Conservation (phyloP, 2,888 invertebrate species). For the Drosophila mercatorum region DNA sequence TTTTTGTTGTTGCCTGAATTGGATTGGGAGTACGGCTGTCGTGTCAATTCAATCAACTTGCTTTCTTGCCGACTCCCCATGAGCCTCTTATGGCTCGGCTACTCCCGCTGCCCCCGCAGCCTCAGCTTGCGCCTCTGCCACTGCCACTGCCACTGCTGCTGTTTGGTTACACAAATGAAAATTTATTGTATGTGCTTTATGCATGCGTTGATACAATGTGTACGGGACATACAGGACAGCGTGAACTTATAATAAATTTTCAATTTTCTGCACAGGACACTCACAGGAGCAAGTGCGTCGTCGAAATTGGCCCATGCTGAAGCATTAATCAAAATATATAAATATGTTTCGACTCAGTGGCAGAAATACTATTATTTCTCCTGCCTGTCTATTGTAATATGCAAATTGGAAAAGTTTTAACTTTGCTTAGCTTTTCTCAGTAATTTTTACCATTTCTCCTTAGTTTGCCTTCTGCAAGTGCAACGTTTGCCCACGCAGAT, state of each 20-base stretch:
- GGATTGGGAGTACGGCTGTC: slow-evolving; percentile 43
- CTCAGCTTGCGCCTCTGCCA: slow-evolving; percentile 31
- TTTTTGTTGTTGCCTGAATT: slow-evolving; percentile 27
- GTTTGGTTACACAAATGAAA: slow-evolving; percentile 76
- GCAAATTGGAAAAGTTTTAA: slow-evolving; percentile 52
- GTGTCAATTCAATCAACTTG: slow-evolving; percentile 75
- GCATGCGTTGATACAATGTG: slow-evolving; percentile 66
- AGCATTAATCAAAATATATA: slow-evolving; percentile 21
- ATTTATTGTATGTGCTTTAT: slow-evolving; percentile 75
- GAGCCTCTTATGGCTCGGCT: slow-evolving; percentile 37
- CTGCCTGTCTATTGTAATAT: slow-evolving; percentile 30
- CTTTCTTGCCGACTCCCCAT: slow-evolving; percentile 39
- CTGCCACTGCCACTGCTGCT: slow-evolving; percentile 18
- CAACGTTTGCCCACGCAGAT: slow-evolving; percentile 9
- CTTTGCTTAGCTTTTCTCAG: background rate
- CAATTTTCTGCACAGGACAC: slow-evolving; percentile 64
- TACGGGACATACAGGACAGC: slow-evolving; percentile 18
- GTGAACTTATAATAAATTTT: slow-evolving; percentile 64
- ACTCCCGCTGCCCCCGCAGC: slow-evolving; percentile 23
- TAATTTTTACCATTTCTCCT: background rate
- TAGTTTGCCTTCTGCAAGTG: slow-evolving; percentile 12
- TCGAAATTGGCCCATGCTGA: slow-evolving; percentile 28
- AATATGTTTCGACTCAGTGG: slow-evolving; percentile 1
- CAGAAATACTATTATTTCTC: slow-evolving; percentile 5
- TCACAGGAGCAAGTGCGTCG: slow-evolving; percentile 57